Conservation (phyloP, 2,113 vertebrate genomes). For the Spea multiplicata region DNA sequence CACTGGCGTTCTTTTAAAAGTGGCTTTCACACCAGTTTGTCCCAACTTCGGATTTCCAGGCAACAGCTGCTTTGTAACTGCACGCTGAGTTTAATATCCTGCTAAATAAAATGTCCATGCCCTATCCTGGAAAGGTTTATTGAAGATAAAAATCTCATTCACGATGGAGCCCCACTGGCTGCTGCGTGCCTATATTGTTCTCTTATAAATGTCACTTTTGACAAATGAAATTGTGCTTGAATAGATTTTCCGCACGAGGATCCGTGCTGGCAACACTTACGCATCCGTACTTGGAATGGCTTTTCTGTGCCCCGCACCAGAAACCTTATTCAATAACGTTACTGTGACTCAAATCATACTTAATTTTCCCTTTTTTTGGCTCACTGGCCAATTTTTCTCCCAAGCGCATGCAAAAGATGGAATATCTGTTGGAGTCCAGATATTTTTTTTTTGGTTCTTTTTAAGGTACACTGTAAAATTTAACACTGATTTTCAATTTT, state of each 20-base stretch:
- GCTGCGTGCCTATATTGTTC: conserved; percentile 14
- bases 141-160: conserved; percentile 43
- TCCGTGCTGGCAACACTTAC: not conserved
- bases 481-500: conserved; percentile 9
- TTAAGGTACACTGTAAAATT: conserved; percentile 19
- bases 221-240: conserved; percentile 36
- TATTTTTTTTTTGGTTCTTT: conserved; percentile 25
- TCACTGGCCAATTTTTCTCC: not conserved
- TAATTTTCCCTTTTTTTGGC: conserved; percentile 24
- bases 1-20: conserved; percentile 25
- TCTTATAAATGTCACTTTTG: conserved; percentile 41
- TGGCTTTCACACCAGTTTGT: conserved; percentile 2
- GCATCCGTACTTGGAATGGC: conserved; percentile 26
- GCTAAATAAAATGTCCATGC: conserved; percentile 37
- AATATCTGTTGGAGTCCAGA: not conserved
- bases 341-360: not conserved
- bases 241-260: conserved; percentile 38
- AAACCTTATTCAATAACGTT: conserved; percentile 11
- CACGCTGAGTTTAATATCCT: conserved; percentile 47
- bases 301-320: not conserved
- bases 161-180: conserved; percentile 36
- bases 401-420: not conserved
- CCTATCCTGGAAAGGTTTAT: conserved; percentile 29
- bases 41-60: conserved; percentile 22
- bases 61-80: conserved; percentile 41